phyloP scores from a whole-genome alignment of 1,140 invertebrate genomes.

The Neodiprion pinetum region DNA sequence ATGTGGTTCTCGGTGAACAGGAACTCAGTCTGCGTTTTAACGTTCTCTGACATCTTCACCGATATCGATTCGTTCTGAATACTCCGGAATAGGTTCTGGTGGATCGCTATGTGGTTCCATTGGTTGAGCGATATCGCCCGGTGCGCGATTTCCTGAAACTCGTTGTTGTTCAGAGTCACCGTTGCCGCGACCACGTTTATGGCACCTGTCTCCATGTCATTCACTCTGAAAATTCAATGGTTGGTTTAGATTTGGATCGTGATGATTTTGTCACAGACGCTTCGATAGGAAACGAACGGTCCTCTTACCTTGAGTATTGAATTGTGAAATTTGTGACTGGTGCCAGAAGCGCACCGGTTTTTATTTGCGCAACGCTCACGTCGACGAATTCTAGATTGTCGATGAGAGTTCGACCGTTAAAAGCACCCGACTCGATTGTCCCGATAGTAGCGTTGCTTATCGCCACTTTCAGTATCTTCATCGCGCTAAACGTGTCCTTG shows the following conservation, averaged over 20 bases:
- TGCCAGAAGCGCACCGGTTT: conserved; percentile 68
- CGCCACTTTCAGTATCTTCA: conserved; percentile 67
- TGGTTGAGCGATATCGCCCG: conserved; percentile 66
- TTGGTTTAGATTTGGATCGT: neutral
- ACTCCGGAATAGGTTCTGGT: conserved; percentile 69
- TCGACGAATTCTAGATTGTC: conserved; percentile 67
- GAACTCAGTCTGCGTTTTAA: conserved; percentile 61
- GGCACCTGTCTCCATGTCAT: conserved; percentile 66
- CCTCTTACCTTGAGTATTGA: conserved; percentile 69
- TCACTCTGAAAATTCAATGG: conserved; percentile 64
- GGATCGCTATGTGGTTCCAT: conserved; percentile 70
- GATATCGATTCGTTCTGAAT: conserved; percentile 65
- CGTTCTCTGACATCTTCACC: conserved; percentile 47
- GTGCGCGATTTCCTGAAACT: conserved; percentile 65
- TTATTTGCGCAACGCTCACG: conserved; percentile 65
- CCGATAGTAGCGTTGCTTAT: conserved; percentile 69
- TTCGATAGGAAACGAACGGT: neutral
- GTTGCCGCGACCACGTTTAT: conserved; percentile 69
- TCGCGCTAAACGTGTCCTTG: conserved; percentile 70
- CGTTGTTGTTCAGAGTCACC: conserved; percentile 67
- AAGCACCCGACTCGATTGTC: conserved; percentile 68
- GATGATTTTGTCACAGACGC: no score
- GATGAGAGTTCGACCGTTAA: conserved; percentile 70
- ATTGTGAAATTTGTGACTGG: conserved; percentile 71
- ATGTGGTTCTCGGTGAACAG: conserved; percentile 71